A percentile compares a stretch with the other conserved stretches of the same genome.
Evolutionary conservation across 2,797 vertebrate genomes (phyloP).

Genomic region (Crocodylus rhombifer): DNA sequence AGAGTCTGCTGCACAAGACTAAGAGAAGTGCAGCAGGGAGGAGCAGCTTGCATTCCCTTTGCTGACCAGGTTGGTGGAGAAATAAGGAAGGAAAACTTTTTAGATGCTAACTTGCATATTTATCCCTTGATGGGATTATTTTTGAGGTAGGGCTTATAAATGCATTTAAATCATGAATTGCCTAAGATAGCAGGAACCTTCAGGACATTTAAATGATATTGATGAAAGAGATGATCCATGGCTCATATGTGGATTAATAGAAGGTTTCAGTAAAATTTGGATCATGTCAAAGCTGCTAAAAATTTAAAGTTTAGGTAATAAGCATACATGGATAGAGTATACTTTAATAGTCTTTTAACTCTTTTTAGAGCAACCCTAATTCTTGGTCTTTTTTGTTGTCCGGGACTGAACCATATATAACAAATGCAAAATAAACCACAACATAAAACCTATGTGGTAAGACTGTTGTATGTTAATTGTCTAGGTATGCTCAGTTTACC

Average conservation of each 20-base stretch:
- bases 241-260: not conserved
- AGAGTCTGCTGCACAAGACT: not conserved
- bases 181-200: not conserved
- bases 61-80: not conserved
- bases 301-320: not conserved
- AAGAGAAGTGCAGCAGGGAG: not conserved
- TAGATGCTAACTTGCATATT: not conserved
- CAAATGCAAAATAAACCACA: not conserved
- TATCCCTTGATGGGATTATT: not conserved
- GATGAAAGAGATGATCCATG: not conserved
- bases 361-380: not conserved
- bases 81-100: not conserved
- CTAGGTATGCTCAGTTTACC: conserved; percentile 3
- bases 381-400: not conserved
- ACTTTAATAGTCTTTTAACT: not conserved
- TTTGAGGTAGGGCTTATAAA: not conserved
- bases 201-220: not conserved
- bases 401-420: not conserved
- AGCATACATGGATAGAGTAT: not conserved
- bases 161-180: not conserved
- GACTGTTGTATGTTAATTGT: not conserved
- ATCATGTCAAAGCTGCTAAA: not conserved
- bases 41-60: not conserved
- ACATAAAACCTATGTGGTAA: no score
- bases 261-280: conserved; percentile 3